A percentile compares a stretch with the other conserved stretches of the same genome.
phyloP scores from a whole-genome alignment of 2,113 vertebrate genomes.

The Barnardius zonarius region DNA sequence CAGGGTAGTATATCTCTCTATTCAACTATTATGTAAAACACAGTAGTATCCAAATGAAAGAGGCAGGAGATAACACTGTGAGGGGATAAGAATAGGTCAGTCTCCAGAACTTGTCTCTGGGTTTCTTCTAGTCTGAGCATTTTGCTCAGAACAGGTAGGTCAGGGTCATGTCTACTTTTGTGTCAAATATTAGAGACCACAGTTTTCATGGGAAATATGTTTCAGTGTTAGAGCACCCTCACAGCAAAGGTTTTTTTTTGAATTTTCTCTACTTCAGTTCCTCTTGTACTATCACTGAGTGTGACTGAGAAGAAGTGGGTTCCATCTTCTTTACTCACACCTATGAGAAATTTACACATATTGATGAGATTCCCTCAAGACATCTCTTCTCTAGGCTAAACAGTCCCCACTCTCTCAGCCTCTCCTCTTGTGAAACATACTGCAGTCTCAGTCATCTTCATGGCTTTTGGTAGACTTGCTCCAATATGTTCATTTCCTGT shows the following conservation, averaged over 20 bases:
- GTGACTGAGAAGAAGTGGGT: not conserved
- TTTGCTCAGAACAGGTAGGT: not conserved
- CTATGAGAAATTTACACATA: not conserved
- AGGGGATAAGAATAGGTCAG: not conserved
- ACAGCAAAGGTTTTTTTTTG: not conserved
- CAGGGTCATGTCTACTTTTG: not conserved
- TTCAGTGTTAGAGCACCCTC: not conserved
- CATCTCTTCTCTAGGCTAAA: not conserved
- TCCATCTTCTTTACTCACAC: not conserved
- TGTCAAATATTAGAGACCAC: not conserved
- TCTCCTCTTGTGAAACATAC: not conserved
- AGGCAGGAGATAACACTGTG: not conserved
- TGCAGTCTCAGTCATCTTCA: not conserved
- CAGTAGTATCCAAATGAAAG: not conserved
- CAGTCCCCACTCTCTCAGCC: not conserved
- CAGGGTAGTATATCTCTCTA: not conserved
- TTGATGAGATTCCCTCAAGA: not conserved
- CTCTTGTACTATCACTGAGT: not conserved
- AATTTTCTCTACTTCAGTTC: not conserved
- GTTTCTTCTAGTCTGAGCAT: not conserved
- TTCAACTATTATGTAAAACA: not conserved
- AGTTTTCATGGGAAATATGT: not conserved
- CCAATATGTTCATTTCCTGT: not conserved
- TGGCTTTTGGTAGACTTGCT: not conserved
- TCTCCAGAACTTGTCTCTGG: not conserved